Evolutionary conservation across 2,888 invertebrate genomes (phyloP), one percentile per base, ranked within the genome.

Genomic region (Melinaea menophilus): DNA sequence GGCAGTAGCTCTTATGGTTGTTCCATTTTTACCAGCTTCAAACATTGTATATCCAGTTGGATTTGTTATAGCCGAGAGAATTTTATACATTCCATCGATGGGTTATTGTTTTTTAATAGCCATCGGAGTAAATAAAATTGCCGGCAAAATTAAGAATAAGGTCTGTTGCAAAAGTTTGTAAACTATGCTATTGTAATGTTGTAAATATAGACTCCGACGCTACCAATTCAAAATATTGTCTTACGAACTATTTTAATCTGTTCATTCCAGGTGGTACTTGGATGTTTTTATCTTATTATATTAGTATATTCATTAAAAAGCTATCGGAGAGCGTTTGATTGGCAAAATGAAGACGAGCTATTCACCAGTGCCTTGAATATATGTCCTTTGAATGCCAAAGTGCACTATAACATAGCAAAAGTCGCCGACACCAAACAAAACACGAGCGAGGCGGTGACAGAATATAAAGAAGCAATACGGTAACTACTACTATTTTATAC

Each of bases 311-410:
- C 70, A 12, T 56, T 91, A 13, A 86, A 92, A 67, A 92, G 94
- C 34, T 90, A 93, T 67, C 90, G 93, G 68, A 90, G 97, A 70
- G 95, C 95, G 60, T 78, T 85, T 2, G 94, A 97, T 60, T 99
- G 98, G 98, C 92, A 92, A 65, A 94, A 89, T 61, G 98, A 98
- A 83, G 93, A 94, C 72, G 82, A 86, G 13, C 86, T 99, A 47
- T 99, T 97, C 80, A 86, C 90, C 56, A 95, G 96, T 35, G 99
- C 95, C 0, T 83, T 96, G n/a, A 79, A 90, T 34, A 96, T 99
- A 13, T 99, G 99, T 79, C 98, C 99, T 0, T 90, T 95, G 56
- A 99, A 99, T 90, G 98, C 99, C 31, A 99, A 99, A 92, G 95
- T 95, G 3, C 94, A 92, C 73, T 99, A 99, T 80, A 99, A 99